Evolutionary conservation across 2,888 invertebrate species (phyloP), one percentile per base, ranked within the genome.

Genomic region (Ophion obscuratus): DNA sequence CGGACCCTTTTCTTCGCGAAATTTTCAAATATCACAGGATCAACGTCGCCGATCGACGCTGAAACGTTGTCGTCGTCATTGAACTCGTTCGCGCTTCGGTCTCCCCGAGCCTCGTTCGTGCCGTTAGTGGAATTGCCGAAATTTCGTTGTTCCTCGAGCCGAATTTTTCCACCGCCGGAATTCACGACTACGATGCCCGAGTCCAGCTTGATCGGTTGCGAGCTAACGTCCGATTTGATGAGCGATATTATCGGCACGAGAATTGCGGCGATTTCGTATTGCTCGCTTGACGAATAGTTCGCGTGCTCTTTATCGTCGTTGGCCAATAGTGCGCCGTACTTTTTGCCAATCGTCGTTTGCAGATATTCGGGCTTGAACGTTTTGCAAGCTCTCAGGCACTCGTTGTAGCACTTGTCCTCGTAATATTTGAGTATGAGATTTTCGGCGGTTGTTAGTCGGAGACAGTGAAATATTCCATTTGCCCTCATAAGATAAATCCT

Each of bases 401-500:
- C 93, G 47, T 92, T 90, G 92, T 95, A 96, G 88, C 96, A 95
- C 90, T 96, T 96, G 80, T 95, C 95, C 71, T 96, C 94, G 90
- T 96, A 96, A 88, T 96, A 95, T 90, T 95, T 95, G 24, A 96
- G 90, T 89, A 97, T 94, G 91, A 96, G 95, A 86, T 95, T 95
- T 88, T 97, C 96, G 47, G 96, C 92, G 77, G 95, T 95, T 89
- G 95, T 94, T 87, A 96, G 95, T 64, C 94, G 95, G 62, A 97
- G 92, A 88, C 95, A 95, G 83, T 95, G 94, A 85, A 97, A 94
- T 90, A 95, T 94, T 80, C 96, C 95, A 83, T 95, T 95, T 40
- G 94, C 91, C 11, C 95, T 94, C 96, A 97, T 97, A 71, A 97
- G 90, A 91, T 97, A 97, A 86, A 97, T 94, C 89, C 94, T 94